Conservation (phyloP, 2,113 vertebrate species). For the Alligator mississippiensis region DNA sequence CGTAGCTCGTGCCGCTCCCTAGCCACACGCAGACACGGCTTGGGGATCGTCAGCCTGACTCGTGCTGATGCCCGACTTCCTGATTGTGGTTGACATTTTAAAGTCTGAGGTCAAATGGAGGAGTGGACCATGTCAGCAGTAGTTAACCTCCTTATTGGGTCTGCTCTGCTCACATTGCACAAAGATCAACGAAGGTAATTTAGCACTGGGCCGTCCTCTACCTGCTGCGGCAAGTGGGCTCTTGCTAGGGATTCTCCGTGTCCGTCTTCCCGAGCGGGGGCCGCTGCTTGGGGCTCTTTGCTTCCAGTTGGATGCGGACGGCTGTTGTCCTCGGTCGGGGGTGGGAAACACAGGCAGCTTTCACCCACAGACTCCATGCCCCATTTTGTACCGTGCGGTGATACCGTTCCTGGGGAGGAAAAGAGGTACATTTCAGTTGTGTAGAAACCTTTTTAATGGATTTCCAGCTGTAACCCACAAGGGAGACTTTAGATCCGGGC, state of each 20-base stretch:
- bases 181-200: background rate
- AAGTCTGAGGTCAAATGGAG: background rate
- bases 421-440: conserved; percentile 18
- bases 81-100: background rate
- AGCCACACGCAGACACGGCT: rapidly evolving
- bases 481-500: background rate
- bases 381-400: background rate
- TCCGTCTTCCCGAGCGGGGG: background rate
- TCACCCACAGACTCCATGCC: background rate
- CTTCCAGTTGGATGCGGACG: background rate
- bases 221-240: rapidly evolving
- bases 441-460: background rate
- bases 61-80: background rate
- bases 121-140: background rate
- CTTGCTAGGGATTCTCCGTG: background rate
- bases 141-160: background rate
- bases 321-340: rapidly evolving
- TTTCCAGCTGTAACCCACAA: background rate
- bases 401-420: background rate
- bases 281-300: background rate
- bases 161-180: background rate
- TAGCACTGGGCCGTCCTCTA: background rate
- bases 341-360: background rate
- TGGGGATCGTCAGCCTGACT: background rate
- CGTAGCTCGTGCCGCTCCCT: rapidly evolving